Conservation (phyloP, 2,797 vertebrate genomes). For the Neosilurus hyrtlii region DNA sequence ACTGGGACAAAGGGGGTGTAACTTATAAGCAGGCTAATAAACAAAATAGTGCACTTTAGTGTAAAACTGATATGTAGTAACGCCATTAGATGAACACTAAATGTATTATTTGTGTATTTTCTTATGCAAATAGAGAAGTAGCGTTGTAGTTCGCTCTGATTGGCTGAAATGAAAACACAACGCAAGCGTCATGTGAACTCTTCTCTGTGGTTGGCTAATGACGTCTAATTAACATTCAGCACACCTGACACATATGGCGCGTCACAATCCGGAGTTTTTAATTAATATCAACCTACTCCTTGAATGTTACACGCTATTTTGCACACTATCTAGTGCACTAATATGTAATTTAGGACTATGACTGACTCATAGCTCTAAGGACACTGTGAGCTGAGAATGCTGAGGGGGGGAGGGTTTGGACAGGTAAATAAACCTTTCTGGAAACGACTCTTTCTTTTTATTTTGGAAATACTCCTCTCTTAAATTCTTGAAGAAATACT, state of each 20-base stretch:
- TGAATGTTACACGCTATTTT: neutral
- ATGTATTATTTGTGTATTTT: neutral
- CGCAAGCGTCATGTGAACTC: neutral
- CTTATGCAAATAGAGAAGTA: neutral
- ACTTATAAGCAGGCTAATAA: neutral
- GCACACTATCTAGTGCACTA: neutral
- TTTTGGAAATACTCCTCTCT: neutral
- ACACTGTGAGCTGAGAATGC: neutral
- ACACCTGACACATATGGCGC: neutral
- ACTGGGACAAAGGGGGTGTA: too few relatives aligned
- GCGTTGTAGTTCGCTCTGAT: neutral
- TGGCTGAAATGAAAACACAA: neutral
- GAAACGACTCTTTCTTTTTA: too few relatives aligned
- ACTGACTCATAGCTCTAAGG: neutral
- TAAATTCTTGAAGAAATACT: neutral
- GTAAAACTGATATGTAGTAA: too few relatives aligned
- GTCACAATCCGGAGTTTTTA: neutral
- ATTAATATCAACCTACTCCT: neutral
- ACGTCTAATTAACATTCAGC: neutral
- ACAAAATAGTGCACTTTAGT: neutral
- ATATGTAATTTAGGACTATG: neutral
- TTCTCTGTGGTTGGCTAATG: neutral
- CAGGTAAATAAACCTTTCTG: neutral
- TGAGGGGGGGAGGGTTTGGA: neutral
- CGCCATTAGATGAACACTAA: neutral